Conservation (phyloP, 2,888 invertebrate species). For the Acrobasis consociella region DNA sequence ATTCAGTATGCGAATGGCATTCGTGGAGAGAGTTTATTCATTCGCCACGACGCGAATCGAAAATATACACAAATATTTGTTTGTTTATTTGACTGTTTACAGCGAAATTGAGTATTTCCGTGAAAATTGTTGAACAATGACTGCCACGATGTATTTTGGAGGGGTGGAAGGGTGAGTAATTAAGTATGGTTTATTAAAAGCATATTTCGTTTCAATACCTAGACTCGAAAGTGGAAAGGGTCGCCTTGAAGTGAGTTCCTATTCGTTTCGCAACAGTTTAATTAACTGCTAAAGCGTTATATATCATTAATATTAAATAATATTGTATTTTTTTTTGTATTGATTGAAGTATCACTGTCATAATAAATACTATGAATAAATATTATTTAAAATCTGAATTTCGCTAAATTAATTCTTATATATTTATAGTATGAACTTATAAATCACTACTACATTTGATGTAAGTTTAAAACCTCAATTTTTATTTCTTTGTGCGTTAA, state of each 20-base stretch:
- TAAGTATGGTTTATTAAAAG: slow-evolving; percentile 27
- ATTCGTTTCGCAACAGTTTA: slow-evolving; percentile 49
- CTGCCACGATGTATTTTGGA: slow-evolving; percentile 57
- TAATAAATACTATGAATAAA: neutral
- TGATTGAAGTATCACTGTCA: neutral
- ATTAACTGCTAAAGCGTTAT: slow-evolving; percentile 2
- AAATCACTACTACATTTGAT: neutral
- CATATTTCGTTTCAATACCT: slow-evolving; percentile 33
- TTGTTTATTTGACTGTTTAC: slow-evolving; percentile 1
- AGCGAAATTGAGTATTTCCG: neutral
- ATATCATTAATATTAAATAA: slow-evolving; percentile 20
- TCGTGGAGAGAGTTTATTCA: slow-evolving; percentile 2
- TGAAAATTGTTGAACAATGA: slow-evolving; percentile 12
- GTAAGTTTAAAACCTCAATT: neutral
- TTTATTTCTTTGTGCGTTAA: neutral
- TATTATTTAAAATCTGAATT: too few species aligned
- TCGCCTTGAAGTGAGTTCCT: slow-evolving; percentile 64
- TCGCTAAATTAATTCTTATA: too few species aligned
- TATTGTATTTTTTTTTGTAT: slow-evolving; percentile 3
- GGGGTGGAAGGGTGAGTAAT: slow-evolving; percentile 73
- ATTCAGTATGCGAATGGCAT: slow-evolving; percentile 27
- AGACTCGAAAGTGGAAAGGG: slow-evolving; percentile 68
- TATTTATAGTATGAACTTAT: neutral
- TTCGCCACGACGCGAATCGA: slow-evolving; percentile 8
- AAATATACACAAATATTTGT: slow-evolving; percentile 7